These are phyloP conservation scores for Baryphthengus martii DNA, from an alignment of 2,113 vertebrate genomes.

Conservation along the genomic window DNA sequence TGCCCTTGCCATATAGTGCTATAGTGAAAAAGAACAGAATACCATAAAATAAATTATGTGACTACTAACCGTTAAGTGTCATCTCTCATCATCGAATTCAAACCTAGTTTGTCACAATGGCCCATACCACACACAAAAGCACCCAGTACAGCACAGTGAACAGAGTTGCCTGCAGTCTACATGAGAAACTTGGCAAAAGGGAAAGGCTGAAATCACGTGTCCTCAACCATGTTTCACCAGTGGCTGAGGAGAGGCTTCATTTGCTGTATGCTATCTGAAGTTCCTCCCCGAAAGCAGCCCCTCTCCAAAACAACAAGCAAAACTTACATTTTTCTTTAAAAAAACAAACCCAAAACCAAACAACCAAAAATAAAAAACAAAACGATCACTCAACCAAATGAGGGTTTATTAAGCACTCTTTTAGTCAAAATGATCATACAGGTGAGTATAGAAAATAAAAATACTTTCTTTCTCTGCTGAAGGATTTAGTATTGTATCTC, in stretches of 20 bases:
- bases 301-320: not conserved
- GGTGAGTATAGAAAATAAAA: not conserved
- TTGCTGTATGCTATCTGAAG: not conserved
- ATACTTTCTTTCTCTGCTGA: not conserved
- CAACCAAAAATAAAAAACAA: not conserved
- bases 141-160: not conserved
- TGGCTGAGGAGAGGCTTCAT: not conserved
- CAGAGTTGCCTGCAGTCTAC: not conserved
- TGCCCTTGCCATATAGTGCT: not conserved
- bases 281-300: not conserved
- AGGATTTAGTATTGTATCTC: not conserved
- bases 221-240: not conserved
- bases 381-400: not conserved
- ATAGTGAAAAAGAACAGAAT: not conserved
- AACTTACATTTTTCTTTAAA: not conserved
- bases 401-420: not conserved
- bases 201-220: fast-evolving
- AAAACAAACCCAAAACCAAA: not conserved
- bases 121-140: not conserved
- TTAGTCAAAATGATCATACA: not conserved
- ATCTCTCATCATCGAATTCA: not conserved
- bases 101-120: not conserved
- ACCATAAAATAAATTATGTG: not conserved
- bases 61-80: not conserved
- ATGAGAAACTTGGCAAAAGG: not conserved